Conservation (phyloP, 2,113 vertebrate genomes). For the Aramus guarauna region DNA sequence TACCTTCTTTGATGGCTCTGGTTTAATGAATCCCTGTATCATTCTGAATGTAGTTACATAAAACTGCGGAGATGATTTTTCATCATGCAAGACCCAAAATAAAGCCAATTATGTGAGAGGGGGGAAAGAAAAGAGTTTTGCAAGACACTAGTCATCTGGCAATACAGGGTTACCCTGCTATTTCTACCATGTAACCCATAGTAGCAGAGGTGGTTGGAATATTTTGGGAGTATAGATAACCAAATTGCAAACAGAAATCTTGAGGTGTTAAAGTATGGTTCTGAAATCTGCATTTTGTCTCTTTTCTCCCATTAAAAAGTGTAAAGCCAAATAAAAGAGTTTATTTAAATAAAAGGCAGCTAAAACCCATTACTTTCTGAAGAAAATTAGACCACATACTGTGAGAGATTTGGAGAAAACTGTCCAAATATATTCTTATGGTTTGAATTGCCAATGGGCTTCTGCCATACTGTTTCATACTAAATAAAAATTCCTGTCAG, state of each 20-base stretch:
- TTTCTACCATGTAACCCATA: background rate
- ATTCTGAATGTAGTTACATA: background rate
- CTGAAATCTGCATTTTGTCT: background rate
- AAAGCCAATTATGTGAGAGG: background rate
- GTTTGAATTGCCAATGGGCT: background rate
- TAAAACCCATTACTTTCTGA: background rate
- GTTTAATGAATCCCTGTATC: background rate
- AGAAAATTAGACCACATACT: background rate
- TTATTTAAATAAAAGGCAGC: background rate
- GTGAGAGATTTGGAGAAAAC: background rate
- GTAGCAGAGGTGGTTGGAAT: background rate
- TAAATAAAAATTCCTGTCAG: background rate
- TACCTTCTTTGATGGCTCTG: background rate
- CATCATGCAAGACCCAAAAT: background rate
- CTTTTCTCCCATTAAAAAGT: background rate
- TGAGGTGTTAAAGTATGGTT: background rate
- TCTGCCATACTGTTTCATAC: background rate
- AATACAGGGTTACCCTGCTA: background rate
- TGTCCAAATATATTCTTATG: background rate
- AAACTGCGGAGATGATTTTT: background rate
- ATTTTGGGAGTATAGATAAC: background rate
- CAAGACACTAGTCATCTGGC: background rate
- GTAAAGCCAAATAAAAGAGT: background rate
- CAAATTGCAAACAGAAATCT: background rate
- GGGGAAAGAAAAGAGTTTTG: background rate